Evolutionary conservation across 2,113 vertebrate species (phyloP), one percentile per base, ranked within the genome.

Genomic region (Onychostoma macrolepis): DNA sequence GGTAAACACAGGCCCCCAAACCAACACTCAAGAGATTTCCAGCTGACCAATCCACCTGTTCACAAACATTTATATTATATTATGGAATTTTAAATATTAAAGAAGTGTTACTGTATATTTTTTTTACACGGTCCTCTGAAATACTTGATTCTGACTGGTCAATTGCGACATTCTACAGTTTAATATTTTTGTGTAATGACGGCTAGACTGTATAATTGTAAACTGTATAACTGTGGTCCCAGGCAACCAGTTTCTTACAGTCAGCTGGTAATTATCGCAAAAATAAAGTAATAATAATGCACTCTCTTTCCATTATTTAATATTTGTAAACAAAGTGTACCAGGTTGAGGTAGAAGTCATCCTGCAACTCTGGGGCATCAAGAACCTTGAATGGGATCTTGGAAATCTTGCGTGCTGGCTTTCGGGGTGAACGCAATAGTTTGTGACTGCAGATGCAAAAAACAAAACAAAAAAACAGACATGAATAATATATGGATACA

Each of bases 301-400:
- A 67, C 26, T 30, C 13, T 67, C 63, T 67, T 17, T 67, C 2
- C 30, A 3, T 33, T 69, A 69, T 69, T 69, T 36, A 36, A 36
- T 69, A 69, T 4, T 15, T 36, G 26, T 26, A 74, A 74, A 11
- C 17, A 6, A 24, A 24, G 26, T 30, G 21, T 84, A 89, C 92
- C 87, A 93, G 88, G 85, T 93, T 93, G 81, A 93, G 91, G 84
- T 93, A 93, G 86, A 93, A 93, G 87, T 93, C 92, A 53, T 93
- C 92, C 87, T 93, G 92, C 87, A 93, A 87, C 88, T 93, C 92
- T 2, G 92, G 92, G 24, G 92, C 92, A 71, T 93, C 92, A 75
- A 93, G 89, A 36, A 93, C 92, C 48, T 93, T 93, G 83, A 93
- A 93, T 13, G 92, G 92, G 69, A 93, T 93, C 91, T 93, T 93